These are phyloP conservation scores for Acropternis orthonyx DNA, from an alignment of 2,797 vertebrate species.

Conservation along the genomic window DNA sequence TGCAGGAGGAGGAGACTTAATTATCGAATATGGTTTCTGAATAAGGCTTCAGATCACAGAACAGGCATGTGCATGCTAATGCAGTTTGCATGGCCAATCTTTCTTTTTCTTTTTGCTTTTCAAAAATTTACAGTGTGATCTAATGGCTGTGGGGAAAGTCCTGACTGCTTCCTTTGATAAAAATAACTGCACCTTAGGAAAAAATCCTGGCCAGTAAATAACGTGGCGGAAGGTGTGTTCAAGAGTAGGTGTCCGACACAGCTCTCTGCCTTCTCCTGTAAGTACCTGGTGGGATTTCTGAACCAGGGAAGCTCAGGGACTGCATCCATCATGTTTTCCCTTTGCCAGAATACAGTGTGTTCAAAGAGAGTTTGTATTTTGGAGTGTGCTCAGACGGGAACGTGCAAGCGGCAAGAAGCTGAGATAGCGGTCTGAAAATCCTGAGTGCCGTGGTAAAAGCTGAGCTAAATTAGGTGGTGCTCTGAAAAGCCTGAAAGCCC, in stretches of 20 bases:
- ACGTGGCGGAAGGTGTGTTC: neutral
- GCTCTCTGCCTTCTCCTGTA: neutral
- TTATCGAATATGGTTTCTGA: constrained; percentile 18
- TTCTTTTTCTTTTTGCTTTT: neutral
- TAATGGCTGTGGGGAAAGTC: neutral
- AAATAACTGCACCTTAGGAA: neutral
- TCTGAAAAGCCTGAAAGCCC: neutral
- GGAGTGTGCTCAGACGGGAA: neutral
- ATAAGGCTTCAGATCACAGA: neutral
- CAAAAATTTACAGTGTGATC: neutral
- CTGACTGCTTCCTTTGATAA: neutral
- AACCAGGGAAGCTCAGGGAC: neutral
- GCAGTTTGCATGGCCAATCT: neutral
- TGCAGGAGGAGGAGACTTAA: constrained; percentile 19
- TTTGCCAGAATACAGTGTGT: neutral
- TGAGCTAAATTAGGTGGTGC: neutral
- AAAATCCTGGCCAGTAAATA: neutral
- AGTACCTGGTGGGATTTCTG: neutral
- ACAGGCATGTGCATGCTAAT: neutral
- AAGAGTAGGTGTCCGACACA: neutral
- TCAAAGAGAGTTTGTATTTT: neutral
- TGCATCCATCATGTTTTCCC: neutral
- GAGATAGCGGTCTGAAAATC: neutral
- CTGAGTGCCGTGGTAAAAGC: neutral
- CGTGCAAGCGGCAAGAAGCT: neutral